phyloP scores from a whole-genome alignment of 2,797 vertebrate species.

The Enteromius viviparus region DNA sequence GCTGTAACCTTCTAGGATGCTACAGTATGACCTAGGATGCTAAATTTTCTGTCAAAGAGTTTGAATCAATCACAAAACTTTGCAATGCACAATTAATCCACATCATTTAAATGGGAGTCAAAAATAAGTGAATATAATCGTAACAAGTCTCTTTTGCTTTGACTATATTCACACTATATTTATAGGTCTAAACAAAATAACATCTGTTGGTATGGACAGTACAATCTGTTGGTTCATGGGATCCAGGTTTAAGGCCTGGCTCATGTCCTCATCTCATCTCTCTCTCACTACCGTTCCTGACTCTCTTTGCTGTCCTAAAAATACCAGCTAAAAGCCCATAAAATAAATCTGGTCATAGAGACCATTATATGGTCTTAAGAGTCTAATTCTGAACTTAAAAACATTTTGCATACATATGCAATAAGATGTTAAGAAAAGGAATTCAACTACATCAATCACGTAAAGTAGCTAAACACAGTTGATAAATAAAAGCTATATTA shows the following conservation, averaged over 20 bases:
- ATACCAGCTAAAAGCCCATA: background rate
- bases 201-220: background rate
- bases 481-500: background rate
- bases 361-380: background rate
- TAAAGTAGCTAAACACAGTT: background rate
- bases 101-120: background rate
- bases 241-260: background rate
- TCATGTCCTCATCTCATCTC: background rate
- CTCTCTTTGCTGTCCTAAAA: background rate
- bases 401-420: background rate
- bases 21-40: background rate
- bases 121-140: slow-evolving; percentile 1
- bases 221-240: background rate
- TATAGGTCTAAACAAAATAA: background rate
- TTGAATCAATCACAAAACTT: background rate
- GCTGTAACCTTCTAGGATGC: background rate
- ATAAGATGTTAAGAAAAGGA: background rate
- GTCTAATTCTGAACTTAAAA: background rate
- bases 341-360: background rate
- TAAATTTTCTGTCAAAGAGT: background rate
- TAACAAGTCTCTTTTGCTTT: background rate
- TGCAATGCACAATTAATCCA: background rate
- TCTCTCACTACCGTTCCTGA: background rate
- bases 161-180: background rate
- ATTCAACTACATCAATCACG: background rate